These are phyloP conservation scores for Polia nebulosa DNA, from an alignment of 2,888 invertebrate genomes.

Conservation along the genomic window DNA sequence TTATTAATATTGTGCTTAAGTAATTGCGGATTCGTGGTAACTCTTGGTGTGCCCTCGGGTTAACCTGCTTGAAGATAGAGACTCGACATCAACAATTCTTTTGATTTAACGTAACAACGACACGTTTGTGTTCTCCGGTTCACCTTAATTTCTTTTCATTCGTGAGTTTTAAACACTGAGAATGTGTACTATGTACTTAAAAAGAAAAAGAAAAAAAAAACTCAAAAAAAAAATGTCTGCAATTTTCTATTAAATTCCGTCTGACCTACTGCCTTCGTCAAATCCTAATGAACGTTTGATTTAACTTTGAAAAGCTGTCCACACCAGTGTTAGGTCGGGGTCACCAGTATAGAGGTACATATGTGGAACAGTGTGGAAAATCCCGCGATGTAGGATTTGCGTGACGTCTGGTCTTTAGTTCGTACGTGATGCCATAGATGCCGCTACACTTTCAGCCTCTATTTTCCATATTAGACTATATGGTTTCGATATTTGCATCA, in stretches of 20 bases:
- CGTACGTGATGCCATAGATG: no score
- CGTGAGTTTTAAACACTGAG: neutral
- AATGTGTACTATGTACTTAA: neutral
- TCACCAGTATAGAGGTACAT: no score
- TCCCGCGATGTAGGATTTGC: no score
- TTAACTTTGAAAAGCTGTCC: neutral
- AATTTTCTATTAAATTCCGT: neutral
- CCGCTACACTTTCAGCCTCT: no score
- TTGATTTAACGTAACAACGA: no score
- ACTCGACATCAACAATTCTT: no score
- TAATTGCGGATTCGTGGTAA: slow-evolving; percentile 7
- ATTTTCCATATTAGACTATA: no score
- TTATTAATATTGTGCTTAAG: slow-evolving; percentile 13
- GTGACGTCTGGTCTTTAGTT: no score
- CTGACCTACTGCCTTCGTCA: neutral
- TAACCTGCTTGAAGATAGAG: neutral
- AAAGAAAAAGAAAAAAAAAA: neutral
- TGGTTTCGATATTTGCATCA: neutral
- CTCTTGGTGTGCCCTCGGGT: neutral
- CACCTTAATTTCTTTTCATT: neutral
- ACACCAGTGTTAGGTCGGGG: no score
- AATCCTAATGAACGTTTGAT: neutral
- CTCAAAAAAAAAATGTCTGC: neutral
- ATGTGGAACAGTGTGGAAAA: no score
- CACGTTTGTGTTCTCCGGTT: no score